Conservation (phyloP, 2,113 vertebrate genomes). For the Amia ocellicauda region DNA sequence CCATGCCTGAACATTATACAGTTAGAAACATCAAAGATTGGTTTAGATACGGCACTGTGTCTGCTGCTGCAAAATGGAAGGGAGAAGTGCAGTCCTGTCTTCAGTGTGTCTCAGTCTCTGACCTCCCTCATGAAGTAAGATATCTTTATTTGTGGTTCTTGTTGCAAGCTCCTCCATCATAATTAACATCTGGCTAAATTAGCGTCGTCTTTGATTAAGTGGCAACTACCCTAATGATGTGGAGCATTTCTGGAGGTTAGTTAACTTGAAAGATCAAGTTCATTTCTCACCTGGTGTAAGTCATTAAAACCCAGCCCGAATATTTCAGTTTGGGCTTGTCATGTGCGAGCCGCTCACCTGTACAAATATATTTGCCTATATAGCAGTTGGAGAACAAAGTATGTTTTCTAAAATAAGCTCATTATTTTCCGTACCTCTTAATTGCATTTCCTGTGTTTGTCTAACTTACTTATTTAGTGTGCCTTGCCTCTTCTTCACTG, state of each 20-base stretch:
- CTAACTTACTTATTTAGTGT: too few relatives aligned
- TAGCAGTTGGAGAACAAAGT: background rate
- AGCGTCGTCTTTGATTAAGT: conserved; percentile 59
- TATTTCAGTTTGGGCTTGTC: conserved; percentile 36
- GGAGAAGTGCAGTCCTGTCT: conserved; percentile 3
- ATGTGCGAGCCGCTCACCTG: background rate
- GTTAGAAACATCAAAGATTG: background rate
- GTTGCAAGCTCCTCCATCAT: conserved; percentile 40
- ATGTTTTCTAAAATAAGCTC: too few relatives aligned
- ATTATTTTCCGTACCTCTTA: too few relatives aligned
- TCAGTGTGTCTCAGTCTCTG: conserved; percentile 9
- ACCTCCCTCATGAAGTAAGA: conserved; percentile 28
- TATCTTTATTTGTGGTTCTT: conserved; percentile 34
- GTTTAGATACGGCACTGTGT: background rate
- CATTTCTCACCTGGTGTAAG: conserved; percentile 55
- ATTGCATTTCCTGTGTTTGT: too few relatives aligned
- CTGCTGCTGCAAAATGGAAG: background rate
- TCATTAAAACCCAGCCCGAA: conserved; percentile 52
- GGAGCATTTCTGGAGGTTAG: conserved; percentile 42
- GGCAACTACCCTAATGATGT: conserved; percentile 48
- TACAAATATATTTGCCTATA: background rate
- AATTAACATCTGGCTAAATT: conserved; percentile 51
- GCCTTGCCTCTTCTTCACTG: too few relatives aligned
- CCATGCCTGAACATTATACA: background rate
- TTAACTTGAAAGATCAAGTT: conserved; percentile 63